Evolutionary conservation across 1,140 invertebrate species (phyloP).

Genomic region (Eumeta japonica): DNA sequence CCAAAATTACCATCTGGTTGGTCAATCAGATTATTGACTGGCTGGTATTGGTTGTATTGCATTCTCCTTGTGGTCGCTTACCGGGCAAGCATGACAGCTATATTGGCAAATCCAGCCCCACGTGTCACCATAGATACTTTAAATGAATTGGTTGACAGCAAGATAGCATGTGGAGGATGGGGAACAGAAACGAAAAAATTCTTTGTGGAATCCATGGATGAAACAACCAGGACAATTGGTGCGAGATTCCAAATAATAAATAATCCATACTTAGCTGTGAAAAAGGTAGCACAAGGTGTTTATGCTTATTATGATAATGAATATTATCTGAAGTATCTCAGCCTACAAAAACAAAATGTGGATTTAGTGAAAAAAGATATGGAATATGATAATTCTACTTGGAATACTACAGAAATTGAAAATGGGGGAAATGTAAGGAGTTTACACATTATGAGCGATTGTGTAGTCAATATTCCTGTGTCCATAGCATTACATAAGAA

Average conservation of each 20-base stretch:
- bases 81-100: constrained; percentile 79
- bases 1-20: constrained; percentile 73
- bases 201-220: constrained; percentile 68
- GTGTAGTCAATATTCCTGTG: constrained; percentile 76
- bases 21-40: constrained; percentile 74
- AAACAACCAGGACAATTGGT: constrained; percentile 64
- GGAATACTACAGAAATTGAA: constrained; percentile 18
- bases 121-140: constrained; percentile 77
- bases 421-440: constrained; percentile 34
- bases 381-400: constrained; percentile 19
- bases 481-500: constrained; percentile 78
- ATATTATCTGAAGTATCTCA: constrained; percentile 67
- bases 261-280: constrained; percentile 60
- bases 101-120: constrained; percentile 72
- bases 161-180: constrained; percentile 67
- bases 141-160: constrained; percentile 64
- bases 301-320: constrained; percentile 80
- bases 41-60: constrained; percentile 84
- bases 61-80: constrained; percentile 75
- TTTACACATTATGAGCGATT: constrained; percentile 78
- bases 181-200: constrained; percentile 67
- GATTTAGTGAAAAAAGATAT: constrained; percentile 20
- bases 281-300: constrained; percentile 64
- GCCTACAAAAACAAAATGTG: constrained; percentile 57
- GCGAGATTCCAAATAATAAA: constrained; percentile 64